Conservation (phyloP, 2,113 vertebrate species). For the Anthoscopus minutus region DNA sequence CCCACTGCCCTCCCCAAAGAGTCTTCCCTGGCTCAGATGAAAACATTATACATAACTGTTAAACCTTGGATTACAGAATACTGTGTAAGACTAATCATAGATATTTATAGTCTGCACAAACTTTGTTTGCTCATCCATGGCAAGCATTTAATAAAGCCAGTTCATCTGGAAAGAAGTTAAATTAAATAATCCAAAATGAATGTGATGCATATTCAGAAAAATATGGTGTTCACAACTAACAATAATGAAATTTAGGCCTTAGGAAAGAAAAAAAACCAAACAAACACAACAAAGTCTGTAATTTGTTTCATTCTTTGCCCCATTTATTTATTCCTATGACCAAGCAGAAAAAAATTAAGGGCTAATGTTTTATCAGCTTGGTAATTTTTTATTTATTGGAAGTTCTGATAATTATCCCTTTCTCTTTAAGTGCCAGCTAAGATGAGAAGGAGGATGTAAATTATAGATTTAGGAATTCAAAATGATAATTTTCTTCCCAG, state of each 20-base stretch:
- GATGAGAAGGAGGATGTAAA: neutral
- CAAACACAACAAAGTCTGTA: neutral
- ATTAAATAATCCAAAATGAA: conserved; percentile 76
- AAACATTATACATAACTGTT: conserved; percentile 54
- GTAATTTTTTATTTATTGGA: neutral
- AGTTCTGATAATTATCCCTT: neutral
- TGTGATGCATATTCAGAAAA: conserved; percentile 68
- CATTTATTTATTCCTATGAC: neutral
- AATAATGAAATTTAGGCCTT: conserved; percentile 39
- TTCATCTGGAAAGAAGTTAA: conserved; percentile 77
- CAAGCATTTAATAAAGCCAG: conserved; percentile 74
- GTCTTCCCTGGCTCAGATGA: conserved; percentile 19
- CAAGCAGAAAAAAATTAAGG: neutral
- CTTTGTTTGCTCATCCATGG: conserved; percentile 72
- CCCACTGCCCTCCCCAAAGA: neutral
- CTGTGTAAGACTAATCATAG: conserved; percentile 63
- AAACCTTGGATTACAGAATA: conserved; percentile 64
- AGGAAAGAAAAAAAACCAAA: neutral
- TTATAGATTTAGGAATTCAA: neutral
- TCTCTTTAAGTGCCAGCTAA: neutral
- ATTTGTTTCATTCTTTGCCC: neutral
- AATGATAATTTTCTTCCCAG: neutral
- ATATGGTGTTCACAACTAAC: conserved; percentile 46
- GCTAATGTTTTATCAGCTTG: neutral
- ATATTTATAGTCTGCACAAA: conserved; percentile 72